These are phyloP conservation scores for Vanessa tameamea DNA, from an alignment of 1,140 invertebrate species.

Conservation along the genomic window DNA sequence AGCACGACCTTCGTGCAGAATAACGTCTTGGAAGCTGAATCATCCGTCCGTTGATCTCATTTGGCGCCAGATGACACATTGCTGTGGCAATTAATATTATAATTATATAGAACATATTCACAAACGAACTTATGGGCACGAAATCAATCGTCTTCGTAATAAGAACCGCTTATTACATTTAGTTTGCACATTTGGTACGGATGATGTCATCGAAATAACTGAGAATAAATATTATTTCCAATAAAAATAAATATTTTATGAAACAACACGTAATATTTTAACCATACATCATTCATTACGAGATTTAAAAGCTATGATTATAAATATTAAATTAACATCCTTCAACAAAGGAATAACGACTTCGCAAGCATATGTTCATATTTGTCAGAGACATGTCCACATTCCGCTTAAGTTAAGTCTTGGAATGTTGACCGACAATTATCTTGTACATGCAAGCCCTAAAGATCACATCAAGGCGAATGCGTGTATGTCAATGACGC, in stretches of 20 bases:
- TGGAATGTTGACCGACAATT: slow-evolving; percentile 31
- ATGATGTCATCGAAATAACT: slow-evolving; percentile 16
- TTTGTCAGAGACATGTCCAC: slow-evolving; percentile 10
- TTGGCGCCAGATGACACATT: slow-evolving; percentile 42
- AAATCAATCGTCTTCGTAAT: slow-evolving; percentile 7
- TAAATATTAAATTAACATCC: slow-evolving; percentile 14
- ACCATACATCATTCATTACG: not conserved
- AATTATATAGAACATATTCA: slow-evolving; percentile 20
- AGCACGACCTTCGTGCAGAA: slow-evolving; percentile 3
- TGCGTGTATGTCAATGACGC: slow-evolving; percentile 18
- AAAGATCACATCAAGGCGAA: slow-evolving; percentile 25
- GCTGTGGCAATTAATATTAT: slow-evolving; percentile 17
- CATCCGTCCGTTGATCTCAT: slow-evolving; percentile 38
- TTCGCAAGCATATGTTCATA: slow-evolving; percentile 8
- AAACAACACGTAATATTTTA: not conserved
- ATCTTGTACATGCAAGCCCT: slow-evolving; percentile 24
- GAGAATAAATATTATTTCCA: not conserved
- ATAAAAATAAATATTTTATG: too few species aligned
- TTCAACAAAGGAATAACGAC: slow-evolving; percentile 17
- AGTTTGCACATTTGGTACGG: not conserved
- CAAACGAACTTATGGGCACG: not conserved
- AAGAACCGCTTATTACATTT: not conserved
- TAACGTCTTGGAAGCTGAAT: slow-evolving; percentile 17
- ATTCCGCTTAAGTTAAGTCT: slow-evolving; percentile 27
- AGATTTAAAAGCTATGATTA: slow-evolving; percentile 2